Evolutionary conservation across 2,797 vertebrate genomes (phyloP).

Genomic region (Carduelis carduelis): DNA sequence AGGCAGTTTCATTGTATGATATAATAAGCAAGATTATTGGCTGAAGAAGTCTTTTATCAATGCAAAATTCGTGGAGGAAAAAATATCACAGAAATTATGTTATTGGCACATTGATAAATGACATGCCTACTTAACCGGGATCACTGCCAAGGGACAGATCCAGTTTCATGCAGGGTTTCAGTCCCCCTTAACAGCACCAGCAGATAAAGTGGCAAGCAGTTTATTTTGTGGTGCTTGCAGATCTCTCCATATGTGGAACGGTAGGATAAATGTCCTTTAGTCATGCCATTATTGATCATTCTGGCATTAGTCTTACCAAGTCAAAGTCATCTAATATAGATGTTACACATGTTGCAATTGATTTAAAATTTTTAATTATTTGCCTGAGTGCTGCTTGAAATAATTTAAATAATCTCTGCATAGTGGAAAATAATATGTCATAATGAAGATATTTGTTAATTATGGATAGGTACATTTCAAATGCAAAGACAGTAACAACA

Average conservation of each 20-base stretch:
- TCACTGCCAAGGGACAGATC: slow-evolving; percentile 43
- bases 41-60: slow-evolving; percentile 10
- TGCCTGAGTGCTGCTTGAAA: neutral
- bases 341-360: neutral
- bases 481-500: neutral
- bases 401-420: neutral
- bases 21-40: slow-evolving; percentile 14
- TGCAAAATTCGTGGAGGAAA: slow-evolving; percentile 18
- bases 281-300: slow-evolving; percentile 25
- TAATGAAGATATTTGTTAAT: neutral
- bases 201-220: slow-evolving; percentile 21
- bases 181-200: slow-evolving; percentile 14
- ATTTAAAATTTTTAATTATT: neutral
- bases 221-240: slow-evolving; percentile 21
- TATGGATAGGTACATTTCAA: neutral
- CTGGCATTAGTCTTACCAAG: slow-evolving; percentile 13
- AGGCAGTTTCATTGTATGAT: neutral
- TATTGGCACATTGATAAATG: slow-evolving; percentile 58
- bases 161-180: slow-evolving; percentile 32
- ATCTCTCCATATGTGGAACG: neutral
- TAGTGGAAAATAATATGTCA: neutral
- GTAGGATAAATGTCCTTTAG: slow-evolving; percentile 16
- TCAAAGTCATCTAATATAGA: neutral
- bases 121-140: slow-evolving; percentile 22
- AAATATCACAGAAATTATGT: slow-evolving; percentile 9